Conservation (phyloP, 2,888 invertebrate species). For the Machimus atricapillus region DNA sequence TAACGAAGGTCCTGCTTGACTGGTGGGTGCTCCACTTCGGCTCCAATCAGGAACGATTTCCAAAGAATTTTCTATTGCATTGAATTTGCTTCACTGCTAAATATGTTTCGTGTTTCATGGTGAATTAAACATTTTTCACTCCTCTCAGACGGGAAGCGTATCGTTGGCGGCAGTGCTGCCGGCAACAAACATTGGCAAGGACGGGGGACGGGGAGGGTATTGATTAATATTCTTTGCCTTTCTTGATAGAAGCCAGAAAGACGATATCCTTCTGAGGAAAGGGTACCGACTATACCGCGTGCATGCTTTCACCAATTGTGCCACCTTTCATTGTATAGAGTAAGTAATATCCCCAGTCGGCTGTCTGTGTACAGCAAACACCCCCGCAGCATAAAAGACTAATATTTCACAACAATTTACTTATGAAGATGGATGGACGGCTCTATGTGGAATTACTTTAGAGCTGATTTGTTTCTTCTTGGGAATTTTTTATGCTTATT, state of each 20-base stretch:
- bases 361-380: neutral
- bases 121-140: neutral
- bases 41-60: neutral
- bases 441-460: neutral
- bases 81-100: neutral
- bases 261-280: neutral
- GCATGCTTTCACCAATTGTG: neutral
- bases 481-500: neutral
- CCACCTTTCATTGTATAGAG: neutral
- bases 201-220: neutral
- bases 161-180: neutral
- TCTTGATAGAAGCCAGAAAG: neutral
- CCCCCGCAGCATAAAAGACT: neutral
- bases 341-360: neutral
- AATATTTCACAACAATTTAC: slow-evolving; percentile 8
- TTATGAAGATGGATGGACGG: slow-evolving; percentile 3
- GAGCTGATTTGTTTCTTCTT: neutral
- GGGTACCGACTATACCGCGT: neutral
- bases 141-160: neutral
- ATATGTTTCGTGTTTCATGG: neutral
- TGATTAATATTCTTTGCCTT: neutral
- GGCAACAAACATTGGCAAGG: neutral
- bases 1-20: neutral
- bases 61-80: neutral
- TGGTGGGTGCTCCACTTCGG: neutral